Base-by-base conservation (phyloP, 2,888 invertebrate species). In the Gortyna flavago region DNA sequence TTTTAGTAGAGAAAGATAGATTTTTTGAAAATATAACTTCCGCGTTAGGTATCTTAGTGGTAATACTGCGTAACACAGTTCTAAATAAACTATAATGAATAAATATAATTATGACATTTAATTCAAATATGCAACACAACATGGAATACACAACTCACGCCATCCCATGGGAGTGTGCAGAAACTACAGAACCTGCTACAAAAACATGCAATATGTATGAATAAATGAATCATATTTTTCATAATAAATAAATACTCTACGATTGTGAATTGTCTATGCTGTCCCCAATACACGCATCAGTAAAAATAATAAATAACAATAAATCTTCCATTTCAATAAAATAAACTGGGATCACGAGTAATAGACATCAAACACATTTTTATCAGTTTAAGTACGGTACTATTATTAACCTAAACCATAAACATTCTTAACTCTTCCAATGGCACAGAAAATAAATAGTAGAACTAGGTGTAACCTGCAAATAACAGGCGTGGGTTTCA, bases 401-500 rank as follows among this genome's bases (percentile, higher is more conserved):
- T 35, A 35, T 51, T 80, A 66, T 21, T 82, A 86, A 79, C 69
- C 61, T 80, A 85, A 74, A 80, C 75, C 79, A 82, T 78, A 77
- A 73, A 75, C 65, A 81, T 75, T 77, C 62, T 51, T 78, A 78
- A 57, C 64, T 70, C 67, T 67, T 79, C 71, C 79, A 88, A 88
- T 88, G 88, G 87, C 88, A 88, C 87, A 83, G 77, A 77, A 44
- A 75, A 74, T 81, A 79, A 80, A 76, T 80, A 79, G 72, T 70
- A 80, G 57, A 80, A 64, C 35, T 62, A 59, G 61, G 51, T 75
- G 29, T 72, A 57, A 54, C n/a, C n/a, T 25, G 73, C 74, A 25
- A 18, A 21, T 16, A 35, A 66, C 51, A 35, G 41, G 25, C 38
- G 32, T 21, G 18, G 9, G 29, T 44, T n/a, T 79, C 44, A 25